phyloP scores from a whole-genome alignment of 2,113 vertebrate species.

The Balaeniceps rex region DNA sequence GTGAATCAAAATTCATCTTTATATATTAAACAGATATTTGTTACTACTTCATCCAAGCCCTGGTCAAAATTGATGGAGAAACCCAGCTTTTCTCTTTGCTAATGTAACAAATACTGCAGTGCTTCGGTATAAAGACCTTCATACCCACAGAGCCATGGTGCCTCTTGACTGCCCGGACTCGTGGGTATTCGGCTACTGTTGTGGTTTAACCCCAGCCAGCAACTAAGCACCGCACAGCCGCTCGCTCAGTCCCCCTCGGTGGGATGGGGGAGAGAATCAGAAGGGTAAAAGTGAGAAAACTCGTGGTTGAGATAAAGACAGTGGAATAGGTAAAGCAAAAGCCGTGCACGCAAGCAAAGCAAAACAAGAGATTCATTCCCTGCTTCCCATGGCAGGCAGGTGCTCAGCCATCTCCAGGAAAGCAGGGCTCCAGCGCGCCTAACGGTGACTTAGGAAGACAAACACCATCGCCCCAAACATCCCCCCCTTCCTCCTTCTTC shows the following conservation, averaged over 20 bases:
- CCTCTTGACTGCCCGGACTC: neutral
- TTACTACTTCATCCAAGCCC: neutral
- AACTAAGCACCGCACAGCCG: neutral
- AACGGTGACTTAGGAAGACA: neutral
- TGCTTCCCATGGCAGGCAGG: neutral
- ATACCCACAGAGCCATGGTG: neutral
- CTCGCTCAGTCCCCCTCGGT: neutral
- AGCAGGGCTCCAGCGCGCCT: neutral
- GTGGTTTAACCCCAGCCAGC: neutral
- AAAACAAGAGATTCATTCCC: neutral
- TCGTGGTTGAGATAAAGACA: neutral
- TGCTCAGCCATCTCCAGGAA: neutral
- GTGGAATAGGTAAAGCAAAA: neutral
- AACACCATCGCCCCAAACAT: neutral
- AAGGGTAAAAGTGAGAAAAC: neutral
- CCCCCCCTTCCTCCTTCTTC: neutral
- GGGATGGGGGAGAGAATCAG: neutral
- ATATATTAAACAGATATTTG: neutral
- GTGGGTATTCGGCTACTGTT: neutral
- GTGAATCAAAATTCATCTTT: neutral
- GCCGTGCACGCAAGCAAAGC: neutral
- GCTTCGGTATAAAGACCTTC: neutral
- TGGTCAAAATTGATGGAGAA: neutral
- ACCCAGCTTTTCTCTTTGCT: neutral
- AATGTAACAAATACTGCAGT: fast-evolving